A percentile compares a stretch with the other conserved stretches of the same genome.
Evolutionary conservation across 2,888 invertebrate species (phyloP).

Genomic region (Mongoloraphidia duomilia): DNA sequence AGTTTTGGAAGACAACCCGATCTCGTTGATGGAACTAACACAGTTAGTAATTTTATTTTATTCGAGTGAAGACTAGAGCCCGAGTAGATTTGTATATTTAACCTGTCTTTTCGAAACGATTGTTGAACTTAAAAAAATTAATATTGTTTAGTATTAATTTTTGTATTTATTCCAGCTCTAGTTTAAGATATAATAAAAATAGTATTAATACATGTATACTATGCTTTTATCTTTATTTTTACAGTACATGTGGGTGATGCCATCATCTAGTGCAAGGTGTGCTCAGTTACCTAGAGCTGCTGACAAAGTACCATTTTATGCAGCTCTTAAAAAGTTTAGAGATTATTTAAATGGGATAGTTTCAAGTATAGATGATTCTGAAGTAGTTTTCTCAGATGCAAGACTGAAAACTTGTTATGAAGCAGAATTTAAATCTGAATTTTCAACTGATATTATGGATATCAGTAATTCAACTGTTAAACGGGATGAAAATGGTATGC

Average conservation of each 20-base stretch:
- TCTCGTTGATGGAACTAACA: constrained; percentile 83
- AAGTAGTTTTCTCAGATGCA: constrained; percentile 70
- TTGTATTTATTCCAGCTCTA: too few species aligned
- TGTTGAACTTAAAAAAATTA: too few species aligned
- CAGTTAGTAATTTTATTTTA: constrained; percentile 46
- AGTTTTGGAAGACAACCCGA: constrained; percentile 93
- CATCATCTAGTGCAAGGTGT: constrained; percentile 92
- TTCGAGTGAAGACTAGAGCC: background rate
- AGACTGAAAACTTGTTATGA: constrained; percentile 49
- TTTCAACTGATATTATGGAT: constrained; percentile 29
- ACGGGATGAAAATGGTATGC: constrained; percentile 48
- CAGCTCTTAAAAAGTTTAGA: constrained; percentile 86
- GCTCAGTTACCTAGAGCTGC: constrained; percentile 94
- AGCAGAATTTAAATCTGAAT: constrained; percentile 34
- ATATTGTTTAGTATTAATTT: too few species aligned
- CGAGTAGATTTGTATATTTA: too few species aligned
- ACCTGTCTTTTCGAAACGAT: too few species aligned
- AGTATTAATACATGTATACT: too few species aligned
- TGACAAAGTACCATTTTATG: constrained; percentile 96
- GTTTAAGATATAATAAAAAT: too few species aligned
- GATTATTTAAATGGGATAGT: constrained; percentile 84
- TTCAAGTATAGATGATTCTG: constrained; percentile 70
- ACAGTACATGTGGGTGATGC: constrained; percentile 98
- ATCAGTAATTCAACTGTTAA: constrained; percentile 34
- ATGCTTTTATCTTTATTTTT: constrained; percentile 20